Conservation (phyloP, 2,888 invertebrate species). For the Pandemis corylana region DNA sequence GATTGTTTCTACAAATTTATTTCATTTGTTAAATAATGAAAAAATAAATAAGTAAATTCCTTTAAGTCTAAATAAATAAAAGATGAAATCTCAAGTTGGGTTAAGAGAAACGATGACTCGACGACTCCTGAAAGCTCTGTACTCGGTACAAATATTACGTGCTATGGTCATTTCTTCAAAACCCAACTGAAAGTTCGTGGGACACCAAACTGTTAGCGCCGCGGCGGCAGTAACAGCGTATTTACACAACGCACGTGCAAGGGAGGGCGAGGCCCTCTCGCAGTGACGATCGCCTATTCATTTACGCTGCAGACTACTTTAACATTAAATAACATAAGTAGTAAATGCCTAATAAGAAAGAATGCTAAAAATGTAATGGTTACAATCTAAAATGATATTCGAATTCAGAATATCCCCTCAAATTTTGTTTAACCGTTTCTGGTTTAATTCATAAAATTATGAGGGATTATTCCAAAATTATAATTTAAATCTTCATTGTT, state of each 20-base stretch:
- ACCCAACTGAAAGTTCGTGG: constrained; percentile 84
- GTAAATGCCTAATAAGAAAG: constrained; percentile 26
- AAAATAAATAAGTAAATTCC: constrained; percentile 77
- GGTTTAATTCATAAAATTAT: constrained; percentile 44
- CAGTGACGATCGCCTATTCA: constrained; percentile 5
- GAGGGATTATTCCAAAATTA: constrained; percentile 77
- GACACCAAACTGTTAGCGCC: constrained; percentile 61
- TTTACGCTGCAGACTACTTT: constrained; percentile 28
- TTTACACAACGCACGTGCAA: constrained; percentile 63
- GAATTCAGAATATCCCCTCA: constrained; percentile 78
- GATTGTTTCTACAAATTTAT: constrained; percentile 80
- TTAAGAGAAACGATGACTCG: constrained; percentile 71
- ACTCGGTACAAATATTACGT: constrained; percentile 35
- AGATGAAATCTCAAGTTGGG: constrained; percentile 84
- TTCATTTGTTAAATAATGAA: constrained; percentile 73
- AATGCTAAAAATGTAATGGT: constrained; percentile 23
- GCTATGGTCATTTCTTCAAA: constrained; percentile 67
- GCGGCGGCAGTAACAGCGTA: constrained; percentile 62
- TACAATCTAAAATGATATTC: constrained; percentile 39
- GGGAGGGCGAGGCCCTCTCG: background rate
- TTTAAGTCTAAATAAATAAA: constrained; percentile 74
- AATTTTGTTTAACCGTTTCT: constrained; percentile 45
- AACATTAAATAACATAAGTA: constrained; percentile 27
- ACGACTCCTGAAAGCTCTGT: constrained; percentile 20
- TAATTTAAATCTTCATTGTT: constrained; percentile 55